Base-by-base conservation (phyloP, 30 jellyfish, hydroid and myxozoan species). In the Chrysaora quinquecirrha region DNA sequence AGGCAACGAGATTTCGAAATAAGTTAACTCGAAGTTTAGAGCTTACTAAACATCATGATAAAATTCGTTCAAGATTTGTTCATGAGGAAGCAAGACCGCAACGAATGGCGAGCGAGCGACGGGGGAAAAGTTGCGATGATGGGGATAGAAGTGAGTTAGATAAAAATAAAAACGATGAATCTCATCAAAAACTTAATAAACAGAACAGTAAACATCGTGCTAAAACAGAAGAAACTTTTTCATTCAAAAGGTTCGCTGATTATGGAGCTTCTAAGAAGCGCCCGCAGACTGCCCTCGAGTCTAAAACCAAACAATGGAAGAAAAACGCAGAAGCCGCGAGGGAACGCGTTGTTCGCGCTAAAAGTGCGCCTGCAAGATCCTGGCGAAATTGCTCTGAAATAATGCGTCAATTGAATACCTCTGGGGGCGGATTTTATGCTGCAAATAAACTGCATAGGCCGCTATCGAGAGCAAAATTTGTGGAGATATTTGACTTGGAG, bases 281-380 rank as follows among this genome's bases (percentile, higher is more conserved):
- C n/a, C 90, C 90, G 18, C 80, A 80, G 61, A 80, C 90, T 52
- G 90, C 90, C 22, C 74, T 80, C 25, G 90, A 80, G 72, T 20
- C 78, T 20, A 50, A 67, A 33, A 64, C 90, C 27, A 80, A 67
- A 19, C 71, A 35, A 24, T 80, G 90, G 90, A 29, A 31, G 22
- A 80, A 80, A 25, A 80, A 80, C 35, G 90, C 84, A 22, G 83
- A 68, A 1, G 63, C 84, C 1, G 90, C 90, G 0, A 80, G 34
- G 23, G 90, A 66, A 27, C 83, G 90, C 11, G 90, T 80, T 21
- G 90, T 80, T 3, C 90, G 90, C 30, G 90, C 84, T 14, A 80
- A 80, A 28, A 80, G 90, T 32, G 90, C 90, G 30, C 90, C 90
- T 6, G 81, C 90, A 38, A 29, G 31, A 1, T 47, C 90, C 20